Evolutionary conservation across 2,113 vertebrate species (phyloP), one percentile per base, ranked within the genome.

Genomic region (Leptosomus discolor): DNA sequence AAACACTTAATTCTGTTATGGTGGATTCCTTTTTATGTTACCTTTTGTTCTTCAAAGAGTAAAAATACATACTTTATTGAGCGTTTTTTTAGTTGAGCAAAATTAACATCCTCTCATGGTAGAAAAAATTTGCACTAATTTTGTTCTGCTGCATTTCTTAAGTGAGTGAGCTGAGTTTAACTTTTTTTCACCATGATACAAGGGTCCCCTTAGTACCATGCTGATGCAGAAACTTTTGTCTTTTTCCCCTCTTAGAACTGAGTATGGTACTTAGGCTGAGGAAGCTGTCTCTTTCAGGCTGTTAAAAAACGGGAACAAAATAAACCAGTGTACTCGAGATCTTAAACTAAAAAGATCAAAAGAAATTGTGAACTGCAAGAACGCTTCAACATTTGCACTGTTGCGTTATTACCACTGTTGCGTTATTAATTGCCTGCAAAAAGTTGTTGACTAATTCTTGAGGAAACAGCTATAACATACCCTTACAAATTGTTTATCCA

Each of bases 191-290:
- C 21, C 4, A 1, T 34, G 15, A 20, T 70, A 13, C 6, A 54
- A 6, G 65, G 6, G 23, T 29, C 69, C 2, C 36, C 9, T 16
- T 51, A 27, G 12, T 58, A 58, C 37, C 0, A 0, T 75, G 51
- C 39, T 60, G 21, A 51, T 63, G 36, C 17, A 68, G 73, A 74
- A 85, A 41, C 19, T 48, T 61, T 51, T 23, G 27, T 29, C 20
- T 53, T 86, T 50, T 86, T 86, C 64, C 10, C 16, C 16, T 87
- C 7, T 56, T 73, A 60, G 69, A 87, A n/a, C 14, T 18, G 8
- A 36, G 8, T 30, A 9, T 27, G 4, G 12, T 76, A 41, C 26
- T 84, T 43, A 51, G 8, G 15, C 48, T 85, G 34, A n/a, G 39
- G 23, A 61, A 73, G 36, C 41, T 48, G 16, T 64, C 26, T 90